phyloP scores from a whole-genome alignment of 2,797 vertebrate species.

The Malurus leucopterus region DNA sequence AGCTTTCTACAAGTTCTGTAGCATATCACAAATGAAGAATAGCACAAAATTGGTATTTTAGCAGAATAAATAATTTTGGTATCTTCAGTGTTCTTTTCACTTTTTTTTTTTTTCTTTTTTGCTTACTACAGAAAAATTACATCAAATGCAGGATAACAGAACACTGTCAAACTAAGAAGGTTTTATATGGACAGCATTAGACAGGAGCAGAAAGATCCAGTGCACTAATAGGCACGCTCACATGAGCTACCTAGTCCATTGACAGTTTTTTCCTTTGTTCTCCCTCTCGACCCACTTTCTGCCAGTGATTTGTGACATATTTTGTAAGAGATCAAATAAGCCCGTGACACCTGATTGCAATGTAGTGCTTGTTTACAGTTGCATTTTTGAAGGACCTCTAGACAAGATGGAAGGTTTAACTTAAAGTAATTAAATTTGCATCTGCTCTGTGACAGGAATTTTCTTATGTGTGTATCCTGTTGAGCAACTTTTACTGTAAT shows the following conservation, averaged over 20 bases:
- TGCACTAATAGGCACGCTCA: constrained; percentile 86
- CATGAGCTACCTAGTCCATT: constrained; percentile 81
- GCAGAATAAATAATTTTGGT: constrained; percentile 16
- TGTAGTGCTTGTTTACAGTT: constrained; percentile 91
- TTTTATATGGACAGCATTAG: constrained; percentile 74
- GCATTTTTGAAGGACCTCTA: constrained; percentile 79
- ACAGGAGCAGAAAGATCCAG: constrained; percentile 74
- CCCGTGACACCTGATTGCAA: constrained; percentile 91
- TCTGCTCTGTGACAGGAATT: constrained; percentile 86
- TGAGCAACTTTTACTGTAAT: constrained; percentile 67
- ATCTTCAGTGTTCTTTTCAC: constrained; percentile 7
- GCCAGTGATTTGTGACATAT: constrained; percentile 92
- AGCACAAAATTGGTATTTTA: background rate
- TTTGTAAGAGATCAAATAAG: constrained; percentile 90
- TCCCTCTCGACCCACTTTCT: constrained; percentile 83
- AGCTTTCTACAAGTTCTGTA: background rate
- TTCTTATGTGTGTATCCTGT: constrained; percentile 59
- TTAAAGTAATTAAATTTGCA: constrained; percentile 95
- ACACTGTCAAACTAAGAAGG: constrained; percentile 66
- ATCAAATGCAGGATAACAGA: constrained; percentile 76
- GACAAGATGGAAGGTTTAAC: constrained; percentile 88
- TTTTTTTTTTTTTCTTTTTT: constrained; percentile 30
- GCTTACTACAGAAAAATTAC: constrained; percentile 73
- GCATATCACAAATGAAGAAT: background rate
- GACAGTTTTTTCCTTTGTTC: constrained; percentile 92